A percentile compares a stretch with the other conserved stretches of the same genome.
These are phyloP conservation scores for Pristionchus maxplancki DNA, from an alignment of 2,888 invertebrate genomes.

Conservation along the genomic window DNA sequence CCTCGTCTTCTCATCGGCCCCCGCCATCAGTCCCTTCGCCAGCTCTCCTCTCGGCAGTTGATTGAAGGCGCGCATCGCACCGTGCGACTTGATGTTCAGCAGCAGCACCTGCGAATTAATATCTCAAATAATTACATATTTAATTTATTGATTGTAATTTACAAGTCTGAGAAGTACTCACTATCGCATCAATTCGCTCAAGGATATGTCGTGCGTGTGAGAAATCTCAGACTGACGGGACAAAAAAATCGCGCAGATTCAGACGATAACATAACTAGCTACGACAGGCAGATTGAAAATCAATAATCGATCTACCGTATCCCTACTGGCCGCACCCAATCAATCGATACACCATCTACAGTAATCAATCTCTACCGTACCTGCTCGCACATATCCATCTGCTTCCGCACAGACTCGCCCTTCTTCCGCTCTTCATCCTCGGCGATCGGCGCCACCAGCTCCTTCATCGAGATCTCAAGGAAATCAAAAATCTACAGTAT, in stretches of 20 bases:
- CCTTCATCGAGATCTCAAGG: conserved; percentile 38
- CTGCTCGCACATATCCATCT: conserved; percentile 70
- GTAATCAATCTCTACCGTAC: conserved; percentile 57
- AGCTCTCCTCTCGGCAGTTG: conserved; percentile 66
- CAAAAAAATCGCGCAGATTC: too few species aligned
- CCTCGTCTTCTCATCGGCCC: conserved; percentile 59
- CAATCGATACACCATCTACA: background rate
- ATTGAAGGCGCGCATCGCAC: conserved; percentile 42
- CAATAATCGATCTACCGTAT: background rate
- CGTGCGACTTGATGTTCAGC: conserved; percentile 49
- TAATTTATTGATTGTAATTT: background rate
- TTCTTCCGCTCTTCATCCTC: conserved; percentile 50
- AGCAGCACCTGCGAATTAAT: conserved; percentile 55
- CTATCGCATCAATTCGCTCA: too few species aligned
- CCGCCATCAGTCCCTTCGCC: conserved; percentile 58
- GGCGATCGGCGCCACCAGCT: conserved; percentile 35
- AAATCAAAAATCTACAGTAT: too few species aligned
- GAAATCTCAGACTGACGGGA: too few species aligned
- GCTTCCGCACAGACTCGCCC: conserved; percentile 60
- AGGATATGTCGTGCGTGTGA: too few species aligned
- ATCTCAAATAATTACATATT: background rate
- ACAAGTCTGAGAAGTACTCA: too few species aligned
- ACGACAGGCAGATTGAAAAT: too few species aligned
- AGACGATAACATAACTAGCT: too few species aligned
- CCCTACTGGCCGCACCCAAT: background rate